Evolutionary conservation across 2,888 invertebrate genomes (phyloP).

Genomic region (Ormyrus pomaceus): DNA sequence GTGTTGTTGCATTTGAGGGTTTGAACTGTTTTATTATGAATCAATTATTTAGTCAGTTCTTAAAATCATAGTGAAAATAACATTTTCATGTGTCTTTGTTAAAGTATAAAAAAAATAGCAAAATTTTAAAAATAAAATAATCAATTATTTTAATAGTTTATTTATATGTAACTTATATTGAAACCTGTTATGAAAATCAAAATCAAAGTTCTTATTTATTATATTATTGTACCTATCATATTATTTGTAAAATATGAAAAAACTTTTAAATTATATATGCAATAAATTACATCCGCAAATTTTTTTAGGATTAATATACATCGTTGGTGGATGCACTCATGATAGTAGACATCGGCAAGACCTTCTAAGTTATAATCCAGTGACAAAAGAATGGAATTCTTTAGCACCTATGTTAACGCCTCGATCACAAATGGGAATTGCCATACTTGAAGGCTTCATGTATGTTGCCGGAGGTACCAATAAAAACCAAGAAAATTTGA

Average conservation of each 20-base stretch:
- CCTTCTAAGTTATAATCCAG: constrained; percentile 87
- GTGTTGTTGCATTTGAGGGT: constrained; percentile 90
- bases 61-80: no score
- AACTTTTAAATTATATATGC: background rate
- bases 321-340: constrained; percentile 93
- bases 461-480: constrained; percentile 95
- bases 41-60: constrained; percentile 26
- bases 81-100: no score
- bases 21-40: constrained; percentile 56
- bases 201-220: no score
- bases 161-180: no score
- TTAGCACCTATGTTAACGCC: constrained; percentile 88
- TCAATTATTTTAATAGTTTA: no score
- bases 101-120: no score
- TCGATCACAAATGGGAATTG: constrained; percentile 92
- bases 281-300: background rate
- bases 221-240: constrained; percentile 3
- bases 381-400: constrained; percentile 86
- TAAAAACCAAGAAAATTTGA: constrained; percentile 86
- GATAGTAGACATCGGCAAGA: constrained; percentile 88
- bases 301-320: constrained; percentile 86
- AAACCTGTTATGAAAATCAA: no score
- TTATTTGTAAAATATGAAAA: background rate
- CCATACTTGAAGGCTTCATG: constrained; percentile 88
- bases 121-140: no score